Conservation (phyloP, 2,888 invertebrate genomes). For the Caenorhabditis panamensis region DNA sequence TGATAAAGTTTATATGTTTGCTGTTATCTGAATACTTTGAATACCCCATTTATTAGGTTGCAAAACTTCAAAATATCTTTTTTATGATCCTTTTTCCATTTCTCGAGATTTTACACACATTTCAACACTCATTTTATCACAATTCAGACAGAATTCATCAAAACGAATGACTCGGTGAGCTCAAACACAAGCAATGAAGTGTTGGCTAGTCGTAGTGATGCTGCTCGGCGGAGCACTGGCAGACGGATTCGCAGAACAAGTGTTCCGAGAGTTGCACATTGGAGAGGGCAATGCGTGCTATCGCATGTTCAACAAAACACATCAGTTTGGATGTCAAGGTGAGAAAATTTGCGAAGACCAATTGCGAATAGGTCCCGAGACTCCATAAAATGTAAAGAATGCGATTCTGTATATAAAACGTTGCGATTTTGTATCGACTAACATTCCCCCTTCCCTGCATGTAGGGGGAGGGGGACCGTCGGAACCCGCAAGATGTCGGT, state of each 20-base stretch:
- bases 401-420: no score
- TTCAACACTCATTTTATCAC: not conserved
- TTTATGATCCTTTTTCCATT: not conserved
- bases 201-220: constrained; percentile 44
- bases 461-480: no score
- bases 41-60: constrained; percentile 91
- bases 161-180: constrained; percentile 29
- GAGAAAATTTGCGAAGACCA: constrained; percentile 83
- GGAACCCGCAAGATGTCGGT: no score
- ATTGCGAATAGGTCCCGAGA: no score
- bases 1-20: constrained; percentile 69
- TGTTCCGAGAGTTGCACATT: constrained; percentile 32
- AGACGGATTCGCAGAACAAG: constrained; percentile 55
- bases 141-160: not conserved
- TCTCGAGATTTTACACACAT: no score
- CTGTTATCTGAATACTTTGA: constrained; percentile 93
- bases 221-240: constrained; percentile 4
- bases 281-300: constrained; percentile 85
- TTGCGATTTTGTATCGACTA: no score
- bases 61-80: no score
- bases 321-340: constrained; percentile 96
- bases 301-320: constrained; percentile 92
- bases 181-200: not conserved
- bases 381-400: no score
- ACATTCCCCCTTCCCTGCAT: no score